phyloP scores from a whole-genome alignment of 2,888 invertebrate species.

The Plebejus melissa region DNA sequence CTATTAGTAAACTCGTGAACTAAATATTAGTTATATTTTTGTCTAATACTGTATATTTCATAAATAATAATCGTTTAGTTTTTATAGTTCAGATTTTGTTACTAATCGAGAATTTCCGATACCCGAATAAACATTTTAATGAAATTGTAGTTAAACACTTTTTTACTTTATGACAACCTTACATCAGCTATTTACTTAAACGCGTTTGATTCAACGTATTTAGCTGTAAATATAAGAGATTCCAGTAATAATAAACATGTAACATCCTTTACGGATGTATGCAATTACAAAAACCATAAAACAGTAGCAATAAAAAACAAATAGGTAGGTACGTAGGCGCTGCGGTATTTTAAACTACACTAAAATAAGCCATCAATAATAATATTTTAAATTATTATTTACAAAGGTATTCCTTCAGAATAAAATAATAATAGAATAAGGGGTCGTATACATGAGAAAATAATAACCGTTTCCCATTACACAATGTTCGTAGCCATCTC shows the following conservation, averaged over 20 bases:
- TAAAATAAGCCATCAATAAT: background rate
- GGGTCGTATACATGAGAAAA: background rate
- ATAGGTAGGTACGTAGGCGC: background rate
- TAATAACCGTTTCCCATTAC: background rate
- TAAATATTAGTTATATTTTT: background rate
- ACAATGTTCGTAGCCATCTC: background rate
- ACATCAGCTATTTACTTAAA: background rate
- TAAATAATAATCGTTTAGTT: background rate
- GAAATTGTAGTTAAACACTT: background rate
- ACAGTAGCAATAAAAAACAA: background rate
- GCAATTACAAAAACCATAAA: background rate
- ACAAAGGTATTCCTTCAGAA: background rate
- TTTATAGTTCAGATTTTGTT: background rate
- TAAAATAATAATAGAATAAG: background rate
- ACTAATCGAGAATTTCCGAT: background rate
- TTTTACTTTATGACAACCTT: background rate
- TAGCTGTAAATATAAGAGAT: background rate
- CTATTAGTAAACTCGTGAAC: background rate
- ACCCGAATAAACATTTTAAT: background rate
- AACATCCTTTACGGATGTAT: constrained; percentile 10
- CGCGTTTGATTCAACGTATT: background rate
- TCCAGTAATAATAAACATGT: background rate
- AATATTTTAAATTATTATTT: background rate
- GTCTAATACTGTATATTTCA: too few relatives aligned
- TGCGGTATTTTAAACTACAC: background rate